phyloP scores from a whole-genome alignment of 2,888 invertebrate species.

The Melieria omissa region DNA sequence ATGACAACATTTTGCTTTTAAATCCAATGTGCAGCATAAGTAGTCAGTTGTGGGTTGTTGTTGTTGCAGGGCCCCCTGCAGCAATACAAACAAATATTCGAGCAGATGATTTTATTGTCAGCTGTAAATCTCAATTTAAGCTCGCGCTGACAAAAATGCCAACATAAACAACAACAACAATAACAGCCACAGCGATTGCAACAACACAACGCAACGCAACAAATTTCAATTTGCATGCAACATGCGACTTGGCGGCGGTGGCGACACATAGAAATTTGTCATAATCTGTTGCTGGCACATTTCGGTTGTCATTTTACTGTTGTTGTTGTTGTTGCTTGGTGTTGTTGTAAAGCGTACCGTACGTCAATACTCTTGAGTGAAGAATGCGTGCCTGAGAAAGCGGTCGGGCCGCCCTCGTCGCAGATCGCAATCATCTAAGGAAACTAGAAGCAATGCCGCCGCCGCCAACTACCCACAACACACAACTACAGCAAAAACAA shows the following conservation, averaged over 20 bases:
- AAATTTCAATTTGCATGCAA: constrained; percentile 1
- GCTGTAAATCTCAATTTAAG: constrained; percentile 30
- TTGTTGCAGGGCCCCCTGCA: background rate
- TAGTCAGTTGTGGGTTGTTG: background rate
- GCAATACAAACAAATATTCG: constrained; percentile 5
- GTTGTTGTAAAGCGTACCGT: no score
- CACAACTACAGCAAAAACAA: background rate
- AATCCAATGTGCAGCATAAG: background rate
- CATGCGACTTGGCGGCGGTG: background rate
- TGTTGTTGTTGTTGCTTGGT: no score
- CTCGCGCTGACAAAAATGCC: constrained; percentile 12
- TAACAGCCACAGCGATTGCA: background rate
- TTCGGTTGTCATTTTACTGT: no score
- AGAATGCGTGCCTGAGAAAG: no score
- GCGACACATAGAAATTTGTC: background rate
- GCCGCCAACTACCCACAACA: background rate
- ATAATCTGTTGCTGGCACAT: background rate
- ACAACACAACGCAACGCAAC: background rate
- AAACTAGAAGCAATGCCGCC: background rate
- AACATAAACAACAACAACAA: constrained; percentile 3
- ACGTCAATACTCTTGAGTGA: background rate
- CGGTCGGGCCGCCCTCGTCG: background rate
- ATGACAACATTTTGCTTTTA: constrained; percentile 40
- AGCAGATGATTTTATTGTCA: constrained; percentile 37
- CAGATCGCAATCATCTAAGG: constrained; percentile 4